These are phyloP conservation scores for Romanomermis culicivorax DNA, from an alignment of 2,888 invertebrate species.

Conservation along the genomic window DNA sequence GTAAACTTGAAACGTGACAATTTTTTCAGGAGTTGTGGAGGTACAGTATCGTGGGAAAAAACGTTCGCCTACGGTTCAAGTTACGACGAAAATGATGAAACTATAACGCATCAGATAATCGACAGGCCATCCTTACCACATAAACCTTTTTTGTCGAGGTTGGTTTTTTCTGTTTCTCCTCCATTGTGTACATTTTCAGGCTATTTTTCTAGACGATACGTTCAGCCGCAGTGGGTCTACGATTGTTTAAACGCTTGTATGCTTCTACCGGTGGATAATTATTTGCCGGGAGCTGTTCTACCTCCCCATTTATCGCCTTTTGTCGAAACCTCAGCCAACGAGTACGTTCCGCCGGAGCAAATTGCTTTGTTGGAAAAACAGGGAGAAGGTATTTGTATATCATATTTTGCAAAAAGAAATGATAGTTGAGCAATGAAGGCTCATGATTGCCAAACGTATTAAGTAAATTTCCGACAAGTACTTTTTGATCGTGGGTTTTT, in stretches of 20 bases:
- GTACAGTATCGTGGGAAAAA: slow-evolving; percentile 85
- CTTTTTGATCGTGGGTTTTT: too few species aligned
- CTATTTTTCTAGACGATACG: slow-evolving; percentile 51
- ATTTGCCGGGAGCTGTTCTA: slow-evolving; percentile 63
- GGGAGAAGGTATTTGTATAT: slow-evolving; percentile 13
- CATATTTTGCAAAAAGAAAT: slow-evolving; percentile 20
- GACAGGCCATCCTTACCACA: slow-evolving; percentile 47
- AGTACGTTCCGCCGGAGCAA: slow-evolving; percentile 81
- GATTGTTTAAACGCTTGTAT: slow-evolving; percentile 73
- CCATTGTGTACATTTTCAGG: not conserved
- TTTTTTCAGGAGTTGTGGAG: slow-evolving; percentile 50
- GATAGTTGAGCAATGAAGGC: slow-evolving; percentile 41
- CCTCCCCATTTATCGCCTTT: slow-evolving; percentile 97
- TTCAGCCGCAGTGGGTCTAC: slow-evolving; percentile 96
- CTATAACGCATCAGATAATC: slow-evolving; percentile 86
- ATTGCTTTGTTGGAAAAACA: slow-evolving; percentile 19
- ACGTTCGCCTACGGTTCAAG: slow-evolving; percentile 61
- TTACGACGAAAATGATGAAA: slow-evolving; percentile 65
- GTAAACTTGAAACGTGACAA: too few species aligned
- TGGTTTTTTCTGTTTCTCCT: not conserved
- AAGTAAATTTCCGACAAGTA: too few species aligned
- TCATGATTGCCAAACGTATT: too few species aligned
- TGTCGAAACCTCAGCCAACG: slow-evolving; percentile 40
- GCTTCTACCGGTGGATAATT: slow-evolving; percentile 68
- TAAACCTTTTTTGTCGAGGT: slow-evolving; percentile 8